Conservation (phyloP, 2,113 vertebrate species). For the Salvelinus sp. region DNA sequence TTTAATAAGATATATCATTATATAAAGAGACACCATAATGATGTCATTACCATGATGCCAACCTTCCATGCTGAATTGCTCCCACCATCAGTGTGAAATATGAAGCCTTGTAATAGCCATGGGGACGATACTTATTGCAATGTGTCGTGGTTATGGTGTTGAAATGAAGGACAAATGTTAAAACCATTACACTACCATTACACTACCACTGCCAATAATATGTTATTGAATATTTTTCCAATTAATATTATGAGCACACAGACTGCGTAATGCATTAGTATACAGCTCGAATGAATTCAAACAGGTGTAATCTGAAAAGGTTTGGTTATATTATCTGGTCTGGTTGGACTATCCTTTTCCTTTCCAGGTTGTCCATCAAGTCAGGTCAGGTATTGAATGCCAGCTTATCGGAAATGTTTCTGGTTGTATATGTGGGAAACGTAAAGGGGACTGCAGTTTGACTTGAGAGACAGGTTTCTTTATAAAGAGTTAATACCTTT, state of each 20-base stretch:
- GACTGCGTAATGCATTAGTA: neutral
- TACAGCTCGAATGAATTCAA: neutral
- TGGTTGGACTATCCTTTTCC: neutral
- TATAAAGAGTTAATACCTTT: neutral
- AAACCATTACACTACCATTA: neutral
- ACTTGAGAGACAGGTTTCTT: neutral
- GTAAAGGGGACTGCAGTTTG: neutral
- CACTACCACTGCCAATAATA: neutral
- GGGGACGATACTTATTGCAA: neutral
- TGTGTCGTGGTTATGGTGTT: neutral
- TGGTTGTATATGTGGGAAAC: neutral
- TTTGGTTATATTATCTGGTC: constrained; percentile 1
- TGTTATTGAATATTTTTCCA: neutral
- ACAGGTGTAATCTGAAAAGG: neutral
- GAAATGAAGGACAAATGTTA: neutral
- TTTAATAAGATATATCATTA: neutral
- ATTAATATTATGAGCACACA: neutral
- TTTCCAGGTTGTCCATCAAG: neutral
- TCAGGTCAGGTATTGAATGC: no score
- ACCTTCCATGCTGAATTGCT: neutral
- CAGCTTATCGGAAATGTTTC: neutral
- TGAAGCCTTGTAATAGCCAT: neutral
- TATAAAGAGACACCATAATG: neutral
- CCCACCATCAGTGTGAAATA: neutral
- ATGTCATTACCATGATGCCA: neutral